Conservation (phyloP, 2,797 vertebrate genomes). For the Danio aesculapii region DNA sequence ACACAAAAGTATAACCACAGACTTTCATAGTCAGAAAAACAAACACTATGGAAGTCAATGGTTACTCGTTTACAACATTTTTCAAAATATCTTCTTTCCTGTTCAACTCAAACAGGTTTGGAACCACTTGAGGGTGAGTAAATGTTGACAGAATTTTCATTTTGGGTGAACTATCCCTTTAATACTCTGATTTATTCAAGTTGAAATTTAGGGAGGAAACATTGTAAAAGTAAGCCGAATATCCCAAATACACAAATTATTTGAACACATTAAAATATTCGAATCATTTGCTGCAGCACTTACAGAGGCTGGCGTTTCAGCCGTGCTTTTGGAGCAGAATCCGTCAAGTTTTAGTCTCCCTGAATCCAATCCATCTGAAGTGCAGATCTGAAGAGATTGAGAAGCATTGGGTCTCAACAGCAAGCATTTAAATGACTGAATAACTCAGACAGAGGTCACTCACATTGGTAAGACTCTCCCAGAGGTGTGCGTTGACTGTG, state of each 20-base stretch:
- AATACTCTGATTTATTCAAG: no score
- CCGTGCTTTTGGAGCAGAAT: slow-evolving; percentile 72
- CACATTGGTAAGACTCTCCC: slow-evolving; percentile 79
- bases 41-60: no score
- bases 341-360: slow-evolving; percentile 60
- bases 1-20: no score
- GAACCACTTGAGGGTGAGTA: no score
- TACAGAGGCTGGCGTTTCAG: slow-evolving; percentile 67
- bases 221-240: neutral
- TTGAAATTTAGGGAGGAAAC: no score
- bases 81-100: no score
- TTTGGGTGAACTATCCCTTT: no score
- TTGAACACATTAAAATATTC: neutral
- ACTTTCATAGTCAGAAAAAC: no score
- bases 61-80: no score
- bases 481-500: slow-evolving; percentile 78
- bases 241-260: neutral
- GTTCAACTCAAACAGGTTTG: no score
- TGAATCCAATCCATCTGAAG: slow-evolving; percentile 58
- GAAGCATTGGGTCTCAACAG: neutral
- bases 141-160: no score
- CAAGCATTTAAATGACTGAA: neutral
- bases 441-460: slow-evolving; percentile 50
- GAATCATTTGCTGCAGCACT: slow-evolving; percentile 46
- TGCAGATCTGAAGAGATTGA: slow-evolving; percentile 73